A percentile compares a stretch with the other conserved stretches of the same genome.
Conservation (phyloP, 2,888 invertebrate genomes). For the Gari tellinella region DNA sequence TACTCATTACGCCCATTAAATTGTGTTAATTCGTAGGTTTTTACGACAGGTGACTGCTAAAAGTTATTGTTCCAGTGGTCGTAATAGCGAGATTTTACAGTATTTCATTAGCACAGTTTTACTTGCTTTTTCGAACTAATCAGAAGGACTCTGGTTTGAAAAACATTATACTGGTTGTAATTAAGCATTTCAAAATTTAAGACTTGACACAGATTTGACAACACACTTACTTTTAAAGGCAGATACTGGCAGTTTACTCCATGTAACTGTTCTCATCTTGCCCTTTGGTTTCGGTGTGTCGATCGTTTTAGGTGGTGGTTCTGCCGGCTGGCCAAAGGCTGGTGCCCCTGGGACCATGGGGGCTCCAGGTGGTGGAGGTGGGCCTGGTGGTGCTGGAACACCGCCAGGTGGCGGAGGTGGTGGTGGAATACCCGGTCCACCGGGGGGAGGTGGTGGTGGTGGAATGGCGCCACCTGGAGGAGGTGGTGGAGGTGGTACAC, state of each 20-base stretch:
- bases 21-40: too few species aligned
- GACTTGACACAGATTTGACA: too few species aligned
- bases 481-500: conserved; percentile 53
- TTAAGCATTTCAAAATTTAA: too few species aligned
- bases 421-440: conserved; percentile 47
- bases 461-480: conserved; percentile 31
- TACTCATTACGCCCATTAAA: too few species aligned
- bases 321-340: conserved; percentile 22
- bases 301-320: conserved; percentile 66
- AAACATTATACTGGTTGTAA: too few species aligned
- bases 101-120: too few species aligned
- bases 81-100: too few species aligned
- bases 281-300: conserved; percentile 96
- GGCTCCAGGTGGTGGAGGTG: conserved; percentile 45
- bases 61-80: too few species aligned
- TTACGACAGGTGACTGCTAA: too few species aligned
- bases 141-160: too few species aligned
- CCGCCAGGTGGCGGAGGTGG: conserved; percentile 56
- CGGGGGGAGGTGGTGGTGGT: conserved; percentile 52
- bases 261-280: conserved; percentile 98
- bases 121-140: too few species aligned
- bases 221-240: conserved; percentile 70
- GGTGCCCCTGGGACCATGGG: conserved; percentile 48
- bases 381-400: conserved; percentile 56
- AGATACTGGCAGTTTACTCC: conserved; percentile 95